Evolutionary conservation across 2,113 vertebrate species (phyloP).

Genomic region (Megalops atlanticus): DNA sequence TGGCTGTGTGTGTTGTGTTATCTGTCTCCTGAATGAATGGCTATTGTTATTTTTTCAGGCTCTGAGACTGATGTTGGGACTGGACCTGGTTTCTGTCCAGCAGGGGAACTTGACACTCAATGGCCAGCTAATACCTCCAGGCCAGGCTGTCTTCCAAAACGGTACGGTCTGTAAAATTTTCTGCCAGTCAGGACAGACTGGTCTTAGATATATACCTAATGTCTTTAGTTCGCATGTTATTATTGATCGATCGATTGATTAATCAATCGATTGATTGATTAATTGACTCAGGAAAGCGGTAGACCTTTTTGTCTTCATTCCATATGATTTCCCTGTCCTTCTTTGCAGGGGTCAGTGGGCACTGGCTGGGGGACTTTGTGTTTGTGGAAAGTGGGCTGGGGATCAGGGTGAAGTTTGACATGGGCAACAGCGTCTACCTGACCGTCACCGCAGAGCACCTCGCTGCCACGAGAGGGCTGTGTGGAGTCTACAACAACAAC

Average conservation of each 20-base stretch:
- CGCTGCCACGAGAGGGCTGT: slow-evolving; percentile 78
- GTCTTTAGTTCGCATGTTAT: too few relatives aligned
- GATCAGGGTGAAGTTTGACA: slow-evolving; percentile 74
- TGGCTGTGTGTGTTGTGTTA: too few relatives aligned
- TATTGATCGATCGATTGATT: too few relatives aligned
- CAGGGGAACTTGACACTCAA: slow-evolving; percentile 74
- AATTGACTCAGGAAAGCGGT: not conserved
- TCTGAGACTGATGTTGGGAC: slow-evolving; percentile 77
- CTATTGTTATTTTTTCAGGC: slow-evolving; percentile 46
- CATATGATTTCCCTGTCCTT: not conserved
- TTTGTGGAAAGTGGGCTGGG: slow-evolving; percentile 84
- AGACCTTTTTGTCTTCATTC: not conserved
- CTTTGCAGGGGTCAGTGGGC: slow-evolving; percentile 77
- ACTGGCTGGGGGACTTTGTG: slow-evolving; percentile 88
- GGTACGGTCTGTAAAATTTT: slow-evolving; percentile 62
- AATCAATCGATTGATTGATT: too few relatives aligned
- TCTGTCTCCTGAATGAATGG: too few relatives aligned
- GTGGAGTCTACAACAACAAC: slow-evolving; percentile 81
- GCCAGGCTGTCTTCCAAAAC: slow-evolving; percentile 71
- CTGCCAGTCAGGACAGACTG: not conserved
- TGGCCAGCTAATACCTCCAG: slow-evolving; percentile 50
- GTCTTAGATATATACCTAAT: not conserved
- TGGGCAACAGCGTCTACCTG: slow-evolving; percentile 69
- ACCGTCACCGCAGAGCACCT: slow-evolving; percentile 72
- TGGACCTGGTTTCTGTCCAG: slow-evolving; percentile 66